Evolutionary conservation across 2,888 invertebrate genomes (phyloP).

Genomic region (Brachynemurus nebulosus): DNA sequence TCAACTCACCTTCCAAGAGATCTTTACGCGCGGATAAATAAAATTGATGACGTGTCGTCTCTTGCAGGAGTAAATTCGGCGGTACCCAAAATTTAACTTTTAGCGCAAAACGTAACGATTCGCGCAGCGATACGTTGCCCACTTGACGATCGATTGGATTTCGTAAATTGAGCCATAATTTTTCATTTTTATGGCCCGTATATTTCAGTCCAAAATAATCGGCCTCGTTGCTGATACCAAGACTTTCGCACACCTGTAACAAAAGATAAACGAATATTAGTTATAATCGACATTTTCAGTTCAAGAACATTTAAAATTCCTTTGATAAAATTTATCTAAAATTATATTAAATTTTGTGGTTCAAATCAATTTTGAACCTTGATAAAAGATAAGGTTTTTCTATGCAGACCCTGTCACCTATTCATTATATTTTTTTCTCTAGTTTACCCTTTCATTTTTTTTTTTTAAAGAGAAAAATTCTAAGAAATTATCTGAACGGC

Average conservation of each 20-base stretch:
- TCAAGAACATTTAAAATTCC: too few relatives aligned
- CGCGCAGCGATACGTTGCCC: slow-evolving; percentile 42
- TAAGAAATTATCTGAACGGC: too few relatives aligned
- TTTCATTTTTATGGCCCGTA: slow-evolving; percentile 43
- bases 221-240: slow-evolving; percentile 70
- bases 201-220: slow-evolving; percentile 82
- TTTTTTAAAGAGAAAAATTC: too few relatives aligned
- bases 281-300: too few relatives aligned
- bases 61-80: slow-evolving; percentile 72
- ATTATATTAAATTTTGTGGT: too few relatives aligned
- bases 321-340: too few relatives aligned
- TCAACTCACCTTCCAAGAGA: slow-evolving; percentile 56
- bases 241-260: slow-evolving; percentile 64
- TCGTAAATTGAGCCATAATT: slow-evolving; percentile 74
- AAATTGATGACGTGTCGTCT: slow-evolving; percentile 69
- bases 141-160: slow-evolving; percentile 68
- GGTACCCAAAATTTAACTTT: slow-evolving; percentile 87
- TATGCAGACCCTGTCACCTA: too few relatives aligned
- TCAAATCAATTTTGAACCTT: too few relatives aligned
- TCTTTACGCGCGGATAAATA: slow-evolving; percentile 73
- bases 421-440: too few relatives aligned
- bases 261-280: slow-evolving; percentile 13
- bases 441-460: too few relatives aligned
- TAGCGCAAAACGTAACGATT: slow-evolving; percentile 52
- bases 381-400: too few relatives aligned